Base-by-base conservation (phyloP, 2,113 vertebrate species). In the Platanista minor region DNA sequence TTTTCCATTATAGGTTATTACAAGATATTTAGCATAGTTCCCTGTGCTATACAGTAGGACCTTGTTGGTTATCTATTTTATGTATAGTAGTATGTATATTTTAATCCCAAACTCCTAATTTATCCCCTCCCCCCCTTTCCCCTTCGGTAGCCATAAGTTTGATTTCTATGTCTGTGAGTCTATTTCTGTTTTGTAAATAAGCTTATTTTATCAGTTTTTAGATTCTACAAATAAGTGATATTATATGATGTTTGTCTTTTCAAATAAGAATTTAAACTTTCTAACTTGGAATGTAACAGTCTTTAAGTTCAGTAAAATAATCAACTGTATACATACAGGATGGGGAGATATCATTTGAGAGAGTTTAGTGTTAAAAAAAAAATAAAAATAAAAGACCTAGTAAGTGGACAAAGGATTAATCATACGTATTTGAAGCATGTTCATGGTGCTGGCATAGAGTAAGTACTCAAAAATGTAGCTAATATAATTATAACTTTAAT, bases 281-380 rank as follows among this genome's bases (percentile, higher is more conserved):
- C 83, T 59, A 83, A 91, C 23, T 95, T 80, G 8, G 29, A 90
- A 86, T 78, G 8, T 69, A 77, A 75, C 3, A 43, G 5, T 49
- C 49, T 75, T 74, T 4, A 78, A 87, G 96, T 78, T 96, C 49
- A 80, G 57, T 90, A 80, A 96, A 90, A 69, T 86, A 81, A 89
- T 41, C 15, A 69, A 36, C 71, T 54, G 54, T 89, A n/a, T 74
- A 82, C 91, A 64, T 78, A 84, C 3, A 75, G 41, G 11, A 84
- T 87, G 11, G 18, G 2, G 18, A 78, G 5, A 52, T 61, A 95
- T 21, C 20, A 95, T 72, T 83, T 71, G 29, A 59, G 82, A 91
- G 9, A 87, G 46, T 59, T 72, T 92, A 92, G 74, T 75, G 33
- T 86, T 25, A 18, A 77, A 59, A 75, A 59, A 75, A 52, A 52